phyloP scores from a whole-genome alignment of 2,888 invertebrate species.

The Eupeodes luniger region DNA sequence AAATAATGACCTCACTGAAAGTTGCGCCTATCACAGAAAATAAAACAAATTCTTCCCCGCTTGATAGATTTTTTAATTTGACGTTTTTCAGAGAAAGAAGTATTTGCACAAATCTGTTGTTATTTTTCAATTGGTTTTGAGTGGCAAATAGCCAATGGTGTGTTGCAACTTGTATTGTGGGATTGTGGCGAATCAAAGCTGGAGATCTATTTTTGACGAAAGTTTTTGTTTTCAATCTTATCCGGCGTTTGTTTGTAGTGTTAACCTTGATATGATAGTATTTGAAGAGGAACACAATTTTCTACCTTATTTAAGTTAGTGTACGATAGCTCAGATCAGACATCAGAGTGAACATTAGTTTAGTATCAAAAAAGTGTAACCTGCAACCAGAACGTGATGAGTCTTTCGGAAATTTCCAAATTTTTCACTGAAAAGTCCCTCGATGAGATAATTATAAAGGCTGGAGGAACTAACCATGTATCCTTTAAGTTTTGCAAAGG shows the following conservation, averaged over 20 bases:
- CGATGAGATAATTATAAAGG: conserved; percentile 82
- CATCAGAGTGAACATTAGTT: no score
- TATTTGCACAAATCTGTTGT: not conserved
- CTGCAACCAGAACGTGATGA: conserved; percentile 59
- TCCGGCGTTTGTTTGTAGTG: not conserved
- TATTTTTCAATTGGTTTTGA: not conserved
- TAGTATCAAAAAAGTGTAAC: not conserved
- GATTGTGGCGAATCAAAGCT: conserved; percentile 59
- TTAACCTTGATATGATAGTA: not conserved
- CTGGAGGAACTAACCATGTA: conserved; percentile 82
- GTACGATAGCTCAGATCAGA: not conserved
- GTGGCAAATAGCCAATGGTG: not conserved
- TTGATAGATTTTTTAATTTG: no score
- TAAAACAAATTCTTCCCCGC: no score
- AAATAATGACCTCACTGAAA: no score
- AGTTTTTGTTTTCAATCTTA: conserved; percentile 30
- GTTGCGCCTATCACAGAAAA: no score
- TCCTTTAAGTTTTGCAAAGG: conserved; percentile 84
- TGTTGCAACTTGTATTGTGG: not conserved
- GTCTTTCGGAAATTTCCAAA: conserved; percentile 81
- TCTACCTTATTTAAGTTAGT: conserved; percentile 30
- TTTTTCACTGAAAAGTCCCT: conserved; percentile 84
- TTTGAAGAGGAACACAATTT: not conserved
- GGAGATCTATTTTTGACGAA: conserved; percentile 4
- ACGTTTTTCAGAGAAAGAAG: no score